Percentiles rank a stretch among this genome's conserved stretches.
Evolutionary conservation across 2,113 vertebrate species (phyloP).

Genomic region (Camarhynchus parvulus): DNA sequence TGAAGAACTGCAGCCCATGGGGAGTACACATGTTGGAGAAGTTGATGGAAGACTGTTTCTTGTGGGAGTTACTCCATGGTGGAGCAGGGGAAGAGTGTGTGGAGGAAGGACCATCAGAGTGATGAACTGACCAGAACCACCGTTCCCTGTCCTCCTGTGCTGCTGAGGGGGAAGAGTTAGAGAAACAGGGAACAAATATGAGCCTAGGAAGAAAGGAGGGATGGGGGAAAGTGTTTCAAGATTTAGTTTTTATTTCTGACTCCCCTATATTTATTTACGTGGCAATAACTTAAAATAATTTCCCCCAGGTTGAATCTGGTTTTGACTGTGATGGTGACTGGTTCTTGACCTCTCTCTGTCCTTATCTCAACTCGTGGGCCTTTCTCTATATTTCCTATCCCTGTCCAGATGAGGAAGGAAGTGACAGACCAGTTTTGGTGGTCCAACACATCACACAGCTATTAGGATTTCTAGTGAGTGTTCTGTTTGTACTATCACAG

Average conservation of each 20-base stretch:
- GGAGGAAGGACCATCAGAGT: background rate
- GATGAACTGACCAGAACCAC: background rate
- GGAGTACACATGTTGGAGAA: background rate
- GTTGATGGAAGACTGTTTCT: background rate
- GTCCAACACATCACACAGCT: background rate
- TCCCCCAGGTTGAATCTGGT: background rate
- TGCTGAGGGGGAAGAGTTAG: background rate
- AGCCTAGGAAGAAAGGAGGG: background rate
- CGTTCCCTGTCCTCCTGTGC: background rate
- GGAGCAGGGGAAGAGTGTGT: background rate
- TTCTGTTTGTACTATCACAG: background rate
- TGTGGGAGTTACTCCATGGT: background rate
- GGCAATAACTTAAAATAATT: background rate
- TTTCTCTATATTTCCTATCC: background rate
- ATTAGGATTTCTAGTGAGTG: background rate
- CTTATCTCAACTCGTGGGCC: background rate
- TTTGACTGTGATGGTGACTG: background rate
- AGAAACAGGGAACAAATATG: background rate
- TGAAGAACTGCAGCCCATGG: background rate
- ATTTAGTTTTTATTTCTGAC: background rate
- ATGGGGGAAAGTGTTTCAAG: background rate
- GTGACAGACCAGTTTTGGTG: background rate
- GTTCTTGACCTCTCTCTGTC: background rate
- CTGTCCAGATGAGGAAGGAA: background rate
- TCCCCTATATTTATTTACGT: background rate